Conservation (phyloP, 1,140 invertebrate species). For the Pachyrhynchus sulphureomaculatus region DNA sequence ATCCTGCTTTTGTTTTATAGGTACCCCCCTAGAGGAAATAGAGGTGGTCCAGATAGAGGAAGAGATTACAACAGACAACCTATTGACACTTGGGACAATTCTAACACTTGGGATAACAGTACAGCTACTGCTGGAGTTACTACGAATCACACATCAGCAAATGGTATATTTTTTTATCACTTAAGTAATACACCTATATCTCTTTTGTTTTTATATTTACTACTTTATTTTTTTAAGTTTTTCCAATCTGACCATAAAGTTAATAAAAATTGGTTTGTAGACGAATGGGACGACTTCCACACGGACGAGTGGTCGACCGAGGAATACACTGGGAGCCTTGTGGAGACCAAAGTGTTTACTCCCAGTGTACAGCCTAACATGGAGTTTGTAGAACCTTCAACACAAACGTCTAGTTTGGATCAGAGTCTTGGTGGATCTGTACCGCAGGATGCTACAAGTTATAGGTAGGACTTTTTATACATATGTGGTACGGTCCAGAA, state of each 20-base stretch:
- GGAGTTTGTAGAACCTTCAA: slow-evolving; percentile 15
- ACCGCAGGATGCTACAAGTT: slow-evolving; percentile 10
- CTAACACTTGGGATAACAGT: slow-evolving; percentile 45
- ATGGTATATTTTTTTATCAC: slow-evolving; percentile 15
- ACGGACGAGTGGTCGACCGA: slow-evolving; percentile 92
- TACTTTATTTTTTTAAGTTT: too few relatives aligned
- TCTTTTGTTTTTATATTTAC: too few relatives aligned
- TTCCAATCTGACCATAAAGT: too few relatives aligned
- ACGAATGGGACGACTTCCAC: slow-evolving; percentile 55
- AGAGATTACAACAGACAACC: slow-evolving; percentile 51
- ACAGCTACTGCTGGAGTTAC: slow-evolving; percentile 28
- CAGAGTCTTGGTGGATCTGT: neutral
- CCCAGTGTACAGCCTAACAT: slow-evolving; percentile 57
- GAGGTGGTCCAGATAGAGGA: slow-evolving; percentile 53
- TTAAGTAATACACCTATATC: too few relatives aligned
- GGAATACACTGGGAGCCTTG: slow-evolving; percentile 88
- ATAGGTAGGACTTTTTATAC: too few relatives aligned
- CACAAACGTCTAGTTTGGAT: neutral
- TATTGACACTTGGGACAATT: slow-evolving; percentile 57
- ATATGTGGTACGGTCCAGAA: too few relatives aligned
- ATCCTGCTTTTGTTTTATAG: too few relatives aligned
- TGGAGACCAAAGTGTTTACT: slow-evolving; percentile 93
- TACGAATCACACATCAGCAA: neutral
- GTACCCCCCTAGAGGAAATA: slow-evolving; percentile 20
- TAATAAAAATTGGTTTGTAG: slow-evolving; percentile 36